Base-by-base conservation (phyloP, 2,888 invertebrate species). In the Drosophila engyochracea region DNA sequence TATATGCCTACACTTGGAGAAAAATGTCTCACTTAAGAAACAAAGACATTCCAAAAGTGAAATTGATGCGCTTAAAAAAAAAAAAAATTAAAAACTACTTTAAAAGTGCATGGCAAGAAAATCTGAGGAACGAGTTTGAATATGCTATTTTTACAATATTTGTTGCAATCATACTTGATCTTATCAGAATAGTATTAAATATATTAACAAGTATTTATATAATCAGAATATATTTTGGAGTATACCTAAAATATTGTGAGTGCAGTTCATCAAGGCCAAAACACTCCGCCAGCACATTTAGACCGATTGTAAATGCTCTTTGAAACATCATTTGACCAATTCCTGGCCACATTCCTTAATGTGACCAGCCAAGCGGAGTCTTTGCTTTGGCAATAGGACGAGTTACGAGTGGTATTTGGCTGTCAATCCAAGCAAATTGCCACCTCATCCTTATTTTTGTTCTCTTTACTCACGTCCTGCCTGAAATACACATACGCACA, bases 401-500 rank as follows among this genome's bases (percentile, higher is more conserved):
- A 25, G 47, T 4, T 22, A 7, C 47, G 47, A 52, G 51, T 59
- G 64, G 69, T 69, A 64, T 52, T 63, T 49, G 64, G 35, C 51
- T 72, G 58, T 72, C 59, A 73, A 81, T 81, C 81, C 59, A 70
- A 70, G 81, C 66, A 62, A 57, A 72, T 76, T 65, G 76, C 66
- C 68, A 53, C 54, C 33, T 25, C 25, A 35, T 76, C 53, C 54
- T 65, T 71, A 68, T 49, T 51, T 65, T 63, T 60, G 62, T 54
- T 14, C 37, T 64, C 53, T 22, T 7, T 39, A 37, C 35, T 35
- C 35, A 16, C 3, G 19, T 22, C 28, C n/a, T 28, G 47, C 25
- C 28, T 28, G 14, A 59, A 65, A 33, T 44, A 55, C 53, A 51
- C 61, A 67, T 53, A 59, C 79, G 53, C 25, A 33, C 0, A 35